Conservation (phyloP, 2,888 invertebrate species). For the Hydroisotoma schaefferi region DNA sequence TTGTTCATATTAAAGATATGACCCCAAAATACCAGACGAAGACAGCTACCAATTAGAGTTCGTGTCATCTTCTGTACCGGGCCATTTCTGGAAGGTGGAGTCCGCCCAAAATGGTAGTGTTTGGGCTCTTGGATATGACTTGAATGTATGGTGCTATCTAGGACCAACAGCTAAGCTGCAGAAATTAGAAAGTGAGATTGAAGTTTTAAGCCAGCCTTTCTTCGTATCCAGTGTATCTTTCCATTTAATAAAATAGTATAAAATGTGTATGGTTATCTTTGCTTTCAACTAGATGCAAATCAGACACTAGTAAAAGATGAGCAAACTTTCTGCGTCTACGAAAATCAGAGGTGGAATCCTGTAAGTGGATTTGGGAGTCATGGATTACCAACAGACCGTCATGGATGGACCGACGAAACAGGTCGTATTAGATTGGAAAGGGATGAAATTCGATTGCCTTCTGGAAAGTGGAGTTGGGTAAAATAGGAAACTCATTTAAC, state of each 20-base stretch:
- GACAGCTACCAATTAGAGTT: constrained; percentile 51
- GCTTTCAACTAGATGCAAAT: not conserved
- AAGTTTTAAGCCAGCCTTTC: not conserved
- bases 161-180: constrained; percentile 65
- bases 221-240: not conserved
- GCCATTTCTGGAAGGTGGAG: constrained; percentile 76
- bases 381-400: constrained; percentile 75
- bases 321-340: constrained; percentile 82
- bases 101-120: constrained; percentile 72
- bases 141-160: constrained; percentile 83
- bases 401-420: constrained; percentile 87
- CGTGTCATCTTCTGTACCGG: constrained; percentile 62
- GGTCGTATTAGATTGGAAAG: constrained; percentile 78
- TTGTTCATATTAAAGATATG: constrained; percentile 25
- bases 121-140: constrained; percentile 89
- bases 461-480: constrained; percentile 87
- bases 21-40: constrained; percentile 48
- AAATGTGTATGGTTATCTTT: not conserved
- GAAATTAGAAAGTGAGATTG: constrained; percentile 20
- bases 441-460: constrained; percentile 79
- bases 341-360: constrained; percentile 87
- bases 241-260: not conserved
- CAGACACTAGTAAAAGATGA: constrained; percentile 62
- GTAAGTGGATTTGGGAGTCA: constrained; percentile 79
- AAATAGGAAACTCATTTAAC: constrained; percentile 2